Conservation (phyloP, 2,888 invertebrate species). For the Acanthosepion lycidas region DNA sequence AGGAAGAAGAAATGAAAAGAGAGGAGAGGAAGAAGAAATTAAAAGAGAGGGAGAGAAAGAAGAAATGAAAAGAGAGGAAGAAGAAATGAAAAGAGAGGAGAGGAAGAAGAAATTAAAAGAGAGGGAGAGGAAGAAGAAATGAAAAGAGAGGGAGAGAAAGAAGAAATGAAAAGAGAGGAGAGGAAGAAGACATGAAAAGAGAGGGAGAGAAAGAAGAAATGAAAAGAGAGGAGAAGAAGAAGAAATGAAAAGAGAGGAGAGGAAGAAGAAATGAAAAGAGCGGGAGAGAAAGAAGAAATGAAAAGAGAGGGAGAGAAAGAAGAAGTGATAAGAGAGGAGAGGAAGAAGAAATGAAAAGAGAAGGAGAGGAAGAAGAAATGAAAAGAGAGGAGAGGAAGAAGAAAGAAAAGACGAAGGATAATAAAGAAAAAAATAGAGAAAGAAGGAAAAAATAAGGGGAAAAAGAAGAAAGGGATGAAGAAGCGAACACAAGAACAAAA, state of each 20-base stretch:
- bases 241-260: not conserved
- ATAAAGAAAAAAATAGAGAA: not conserved
- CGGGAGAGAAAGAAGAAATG: no score
- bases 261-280: not conserved
- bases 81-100: not conserved
- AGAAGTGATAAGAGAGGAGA: no score
- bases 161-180: no score
- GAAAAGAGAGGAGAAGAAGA: no score
- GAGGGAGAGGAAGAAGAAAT: not conserved
- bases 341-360: no score
- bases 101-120: not conserved
- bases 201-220: not conserved
- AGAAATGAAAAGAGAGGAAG: no score
- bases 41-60: no score
- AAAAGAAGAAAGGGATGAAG: not conserved
- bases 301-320: no score
- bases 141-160: not conserved
- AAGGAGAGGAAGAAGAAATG: not conserved
- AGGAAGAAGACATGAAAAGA: no score
- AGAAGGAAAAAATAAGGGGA: not conserved
- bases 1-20: not conserved
- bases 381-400: not conserved
- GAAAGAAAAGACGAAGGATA: not conserved
- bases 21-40: not conserved
- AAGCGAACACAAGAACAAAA: not conserved